A percentile compares a stretch with the other conserved stretches of the same genome.
These are phyloP conservation scores for Rotaria socialis DNA, from an alignment of 2,888 invertebrate species.

Conservation along the genomic window DNA sequence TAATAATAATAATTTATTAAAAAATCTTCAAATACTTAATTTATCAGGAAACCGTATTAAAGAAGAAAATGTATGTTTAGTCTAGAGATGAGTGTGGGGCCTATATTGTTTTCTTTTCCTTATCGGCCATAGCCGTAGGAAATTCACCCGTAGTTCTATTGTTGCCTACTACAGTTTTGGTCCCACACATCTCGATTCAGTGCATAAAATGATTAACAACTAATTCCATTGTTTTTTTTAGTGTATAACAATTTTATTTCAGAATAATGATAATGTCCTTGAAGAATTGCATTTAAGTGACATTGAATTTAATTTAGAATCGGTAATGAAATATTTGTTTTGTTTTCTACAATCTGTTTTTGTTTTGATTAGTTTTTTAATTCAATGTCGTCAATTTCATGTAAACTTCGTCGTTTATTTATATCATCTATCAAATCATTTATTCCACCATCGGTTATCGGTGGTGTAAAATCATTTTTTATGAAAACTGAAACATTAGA, in stretches of 20 bases:
- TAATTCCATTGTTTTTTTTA: not conserved
- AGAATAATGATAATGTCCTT: not conserved
- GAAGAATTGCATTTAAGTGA: conserved; percentile 23
- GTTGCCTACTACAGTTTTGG: no score
- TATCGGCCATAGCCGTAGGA: no score
- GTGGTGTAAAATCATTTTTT: conserved; percentile 11
- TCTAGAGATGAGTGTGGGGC: no score
- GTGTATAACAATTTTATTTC: conserved; percentile 11
- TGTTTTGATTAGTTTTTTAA: not conserved
- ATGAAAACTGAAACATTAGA: not conserved
- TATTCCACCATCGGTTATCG: not conserved
- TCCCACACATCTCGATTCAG: no score
- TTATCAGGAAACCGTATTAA: not conserved
- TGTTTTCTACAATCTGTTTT: not conserved
- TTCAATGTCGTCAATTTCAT: not conserved
- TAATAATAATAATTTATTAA: not conserved
- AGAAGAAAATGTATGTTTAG: not conserved
- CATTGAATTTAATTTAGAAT: conserved; percentile 10
- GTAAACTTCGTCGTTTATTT: conserved; percentile 35
- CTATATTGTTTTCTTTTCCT: no score
- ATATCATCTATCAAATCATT: not conserved
- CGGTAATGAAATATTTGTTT: not conserved
- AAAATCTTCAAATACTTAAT: not conserved
- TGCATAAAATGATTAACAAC: no score
- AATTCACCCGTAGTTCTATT: no score